Percentiles rank a stretch among this genome's conserved stretches.
phyloP scores from a whole-genome alignment of 1,140 invertebrate genomes.

The Amphibalanus amphitrite region DNA sequence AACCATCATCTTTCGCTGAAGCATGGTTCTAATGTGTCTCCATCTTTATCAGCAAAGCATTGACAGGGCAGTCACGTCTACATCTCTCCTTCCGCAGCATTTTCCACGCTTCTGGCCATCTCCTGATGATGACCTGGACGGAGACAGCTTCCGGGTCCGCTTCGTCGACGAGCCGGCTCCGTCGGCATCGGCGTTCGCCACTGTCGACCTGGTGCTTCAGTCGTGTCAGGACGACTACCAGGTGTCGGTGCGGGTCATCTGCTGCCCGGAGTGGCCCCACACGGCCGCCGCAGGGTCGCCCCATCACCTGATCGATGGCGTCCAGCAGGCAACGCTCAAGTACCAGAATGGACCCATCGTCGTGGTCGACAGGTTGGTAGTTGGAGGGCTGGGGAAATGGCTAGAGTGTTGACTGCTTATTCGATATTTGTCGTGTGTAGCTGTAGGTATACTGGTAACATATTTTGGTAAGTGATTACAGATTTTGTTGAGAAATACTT shows the following conservation, averaged over 20 bases:
- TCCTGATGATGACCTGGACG: slow-evolving; percentile 51
- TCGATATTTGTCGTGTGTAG: too few species aligned
- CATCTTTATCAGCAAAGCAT: background rate
- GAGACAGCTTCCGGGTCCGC: slow-evolving; percentile 30
- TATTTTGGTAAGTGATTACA: too few species aligned
- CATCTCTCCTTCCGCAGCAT: slow-evolving; percentile 35
- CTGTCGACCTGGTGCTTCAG: slow-evolving; percentile 56
- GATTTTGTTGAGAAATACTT: too few species aligned
- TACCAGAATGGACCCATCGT: slow-evolving; percentile 80
- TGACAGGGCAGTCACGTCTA: too few species aligned
- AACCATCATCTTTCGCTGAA: background rate
- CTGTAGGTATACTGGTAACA: too few species aligned
- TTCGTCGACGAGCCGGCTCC: background rate
- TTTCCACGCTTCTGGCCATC: slow-evolving; percentile 68
- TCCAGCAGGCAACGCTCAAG: slow-evolving; percentile 62
- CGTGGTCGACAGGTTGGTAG: slow-evolving; percentile 65
- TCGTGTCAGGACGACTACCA: slow-evolving; percentile 87
- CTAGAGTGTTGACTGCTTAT: too few species aligned
- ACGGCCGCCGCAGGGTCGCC: slow-evolving; percentile 16
- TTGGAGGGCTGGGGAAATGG: too few species aligned
- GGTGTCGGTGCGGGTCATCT: slow-evolving; percentile 71
- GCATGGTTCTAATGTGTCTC: background rate
- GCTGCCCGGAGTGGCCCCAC: slow-evolving; percentile 59
- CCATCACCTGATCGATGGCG: slow-evolving; percentile 53
- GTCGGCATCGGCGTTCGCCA: slow-evolving; percentile 12